Conservation (phyloP, 1,140 invertebrate genomes). For the Lethrus apterus region DNA sequence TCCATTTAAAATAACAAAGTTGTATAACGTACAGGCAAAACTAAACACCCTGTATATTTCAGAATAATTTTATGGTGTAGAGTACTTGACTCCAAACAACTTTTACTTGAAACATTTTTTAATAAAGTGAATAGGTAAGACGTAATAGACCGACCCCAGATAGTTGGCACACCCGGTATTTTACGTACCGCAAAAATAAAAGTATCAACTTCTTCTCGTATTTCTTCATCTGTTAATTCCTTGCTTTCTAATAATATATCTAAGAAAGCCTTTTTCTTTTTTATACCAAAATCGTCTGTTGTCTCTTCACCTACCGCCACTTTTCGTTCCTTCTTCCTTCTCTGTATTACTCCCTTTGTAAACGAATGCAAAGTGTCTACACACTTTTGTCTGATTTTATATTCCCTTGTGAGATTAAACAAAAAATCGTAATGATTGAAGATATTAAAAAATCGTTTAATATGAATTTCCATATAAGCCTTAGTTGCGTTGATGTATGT, state of each 20-base stretch:
- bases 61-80: too few relatives aligned
- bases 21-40: too few relatives aligned
- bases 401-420: neutral
- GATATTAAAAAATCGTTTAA: slow-evolving; percentile 4
- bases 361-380: neutral
- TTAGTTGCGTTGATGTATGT: slow-evolving; percentile 3
- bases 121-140: too few relatives aligned
- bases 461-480: slow-evolving; percentile 1
- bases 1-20: too few relatives aligned
- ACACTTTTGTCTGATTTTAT: neutral
- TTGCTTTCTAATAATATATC: slow-evolving; percentile 5
- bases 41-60: too few relatives aligned
- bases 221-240: neutral
- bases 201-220: slow-evolving; percentile 6
- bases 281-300: neutral
- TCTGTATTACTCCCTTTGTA: neutral
- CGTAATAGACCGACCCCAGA: too few relatives aligned
- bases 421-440: slow-evolving; percentile 10
- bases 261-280: slow-evolving; percentile 5
- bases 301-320: slow-evolving; percentile 3
- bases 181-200: slow-evolving; percentile 10
- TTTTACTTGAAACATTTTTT: too few relatives aligned
- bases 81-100: too few relatives aligned
- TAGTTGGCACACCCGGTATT: too few relatives aligned
- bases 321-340: too few relatives aligned